Base-by-base conservation (phyloP, 2,113 vertebrate species). In the Epinephelus fuscoguttatus region DNA sequence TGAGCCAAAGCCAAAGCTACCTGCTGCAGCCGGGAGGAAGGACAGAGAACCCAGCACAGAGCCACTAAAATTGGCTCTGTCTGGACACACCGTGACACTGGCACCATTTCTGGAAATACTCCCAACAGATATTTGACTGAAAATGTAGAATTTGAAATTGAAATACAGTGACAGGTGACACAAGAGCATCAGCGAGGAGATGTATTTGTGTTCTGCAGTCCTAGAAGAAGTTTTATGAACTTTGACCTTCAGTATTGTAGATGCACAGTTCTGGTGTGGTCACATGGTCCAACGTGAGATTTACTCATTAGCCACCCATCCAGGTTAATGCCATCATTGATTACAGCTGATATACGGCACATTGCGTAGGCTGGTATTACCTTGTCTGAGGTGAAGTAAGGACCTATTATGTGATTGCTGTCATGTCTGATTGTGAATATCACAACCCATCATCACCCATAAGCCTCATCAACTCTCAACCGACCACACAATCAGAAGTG, bases 361-460 rank as follows among this genome's bases (percentile, higher is more conserved):
- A 82, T 63, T 9, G 49, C 75, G 68, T 72, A 64, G 59, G 25
- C 61, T 68, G 57, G 45, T 75, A 79, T 80, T 68, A 82, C 60
- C 40, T 80, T 30, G 37, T 60, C 47, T n/a, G 27, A 55, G 47
- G 68, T 49, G 68, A 78, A 75, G 74, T 70, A 80, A 53, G 73
- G 66, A 78, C 53, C 73, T 27, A 77, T 85, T 85, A 72, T 68
- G 47, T 88, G 79, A 91, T 84, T 73, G 78, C 85, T 76, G 71
- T 83, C 83, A 63, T 82, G 73, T 15, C 78, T 88, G 85, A 92
- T 89, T 89, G 88, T 80, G 75, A 87, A 78, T 1, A 61, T 59
- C 73, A 73, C 66, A 75, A 80, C 73, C 72, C 64, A 1, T 86
- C 72, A 85, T 83, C 86, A 82, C 61, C 75, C 56, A 76, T 53